These are phyloP conservation scores for Odontamblyopus rebecca DNA, from an alignment of 2,797 vertebrate species.

Conservation along the genomic window DNA sequence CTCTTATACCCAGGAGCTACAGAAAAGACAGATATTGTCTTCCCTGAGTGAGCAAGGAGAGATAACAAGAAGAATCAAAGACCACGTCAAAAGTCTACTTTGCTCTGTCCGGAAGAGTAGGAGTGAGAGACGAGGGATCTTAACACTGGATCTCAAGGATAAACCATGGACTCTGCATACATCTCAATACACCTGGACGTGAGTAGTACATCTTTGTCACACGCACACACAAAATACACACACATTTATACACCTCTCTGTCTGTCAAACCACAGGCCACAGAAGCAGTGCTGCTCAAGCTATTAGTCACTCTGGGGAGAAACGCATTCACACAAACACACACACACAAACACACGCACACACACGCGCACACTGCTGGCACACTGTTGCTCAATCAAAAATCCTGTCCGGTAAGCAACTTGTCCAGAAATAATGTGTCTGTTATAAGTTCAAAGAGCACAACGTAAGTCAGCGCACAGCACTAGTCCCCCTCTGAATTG, in stretches of 20 bases:
- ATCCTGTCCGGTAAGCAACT: constrained; percentile 54
- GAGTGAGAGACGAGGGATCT: constrained; percentile 76
- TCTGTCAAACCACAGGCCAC: constrained; percentile 59
- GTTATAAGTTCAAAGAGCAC: constrained; percentile 70
- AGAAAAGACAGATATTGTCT: constrained; percentile 44
- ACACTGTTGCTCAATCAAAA: constrained; percentile 63
- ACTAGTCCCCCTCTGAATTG: constrained; percentile 34
- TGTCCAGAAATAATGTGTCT: constrained; percentile 59
- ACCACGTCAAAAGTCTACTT: constrained; percentile 53
- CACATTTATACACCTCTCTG: constrained; percentile 29
- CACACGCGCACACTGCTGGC: constrained; percentile 36
- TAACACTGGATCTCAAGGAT: constrained; percentile 85
- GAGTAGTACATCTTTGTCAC: constrained; percentile 67
- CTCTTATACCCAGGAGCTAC: constrained; percentile 41
- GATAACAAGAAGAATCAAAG: constrained; percentile 29
- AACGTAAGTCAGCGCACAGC: constrained; percentile 39
- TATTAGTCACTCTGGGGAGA: constrained; percentile 70
- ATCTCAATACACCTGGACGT: constrained; percentile 81
- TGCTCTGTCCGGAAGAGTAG: constrained; percentile 66
- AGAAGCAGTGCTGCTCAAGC: constrained; percentile 69
- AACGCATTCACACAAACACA: constrained; percentile 41
- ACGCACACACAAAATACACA: constrained; percentile 24
- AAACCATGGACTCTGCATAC: constrained; percentile 86
- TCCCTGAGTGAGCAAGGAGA: constrained; percentile 41
- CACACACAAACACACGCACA: constrained; percentile 39